Evolutionary conservation across 2,113 vertebrate genomes (phyloP), one percentile per base, ranked within the genome.

Genomic region (Bungarus multicinctus): DNA sequence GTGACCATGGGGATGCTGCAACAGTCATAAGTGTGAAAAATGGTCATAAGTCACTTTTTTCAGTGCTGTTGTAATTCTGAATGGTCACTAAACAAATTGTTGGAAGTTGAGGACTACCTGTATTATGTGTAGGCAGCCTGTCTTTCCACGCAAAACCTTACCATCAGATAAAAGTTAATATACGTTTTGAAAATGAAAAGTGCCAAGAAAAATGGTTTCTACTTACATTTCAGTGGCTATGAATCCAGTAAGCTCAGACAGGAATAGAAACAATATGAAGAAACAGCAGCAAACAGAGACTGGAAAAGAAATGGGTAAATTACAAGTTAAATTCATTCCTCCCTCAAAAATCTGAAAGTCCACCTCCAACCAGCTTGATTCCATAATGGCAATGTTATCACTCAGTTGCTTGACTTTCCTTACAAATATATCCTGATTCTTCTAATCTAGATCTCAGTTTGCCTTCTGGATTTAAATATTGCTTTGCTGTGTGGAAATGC

Each of bases 181-280:
- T 34, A 60, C 8, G 88, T 94, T 90, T 93, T 53, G 92, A 89
- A 88, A 74, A 90, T 16, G 95, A 34, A 88, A 90, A 0, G 8
- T 91, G 47, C 54, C 39, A 93, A 91, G 5, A 22, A 30, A 47
- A 94, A 93, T 30, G n/a, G 58, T n/a, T 94, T 92, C 93, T 97
- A 99, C 99, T 97, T 98, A 99, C 99, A 99, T 98, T 98, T 99
- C 99, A 95, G 98, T 99, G 52, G 99, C 98, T 97, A 99, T 99
- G 98, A 99, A 99, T 97, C 99, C 99, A 0, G 98, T 99, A 97
- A 99, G 98, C 96, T 99, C 99, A 47, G 99, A 99, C 96, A 99
- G 98, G 98, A 99, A 99, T 95, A 99, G 98, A 98, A 99, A 99
- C 94, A 99, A 97, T 97, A 99, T 99, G 97, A 99, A 99, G 96